Evolutionary conservation across 1,140 invertebrate species (phyloP).

Genomic region (Hycleus cichorii): DNA sequence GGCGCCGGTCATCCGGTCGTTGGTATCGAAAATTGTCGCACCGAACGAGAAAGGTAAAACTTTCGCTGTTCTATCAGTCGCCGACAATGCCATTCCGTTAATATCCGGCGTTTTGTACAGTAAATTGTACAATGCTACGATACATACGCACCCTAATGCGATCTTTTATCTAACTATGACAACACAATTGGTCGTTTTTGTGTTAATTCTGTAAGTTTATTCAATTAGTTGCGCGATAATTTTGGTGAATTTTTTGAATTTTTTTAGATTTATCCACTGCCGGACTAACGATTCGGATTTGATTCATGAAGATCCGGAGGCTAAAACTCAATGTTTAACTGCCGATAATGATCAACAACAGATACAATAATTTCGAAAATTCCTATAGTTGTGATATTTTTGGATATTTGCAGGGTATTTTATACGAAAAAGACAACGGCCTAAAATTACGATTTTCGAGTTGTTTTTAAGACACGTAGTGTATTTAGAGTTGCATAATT

Average conservation of each 20-base stretch:
- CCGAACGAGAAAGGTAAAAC: conserved; percentile 65
- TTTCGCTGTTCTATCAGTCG: conserved; percentile 64
- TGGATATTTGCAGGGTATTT: too few species aligned
- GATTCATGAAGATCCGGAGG: conserved; percentile 8
- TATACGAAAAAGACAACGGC: too few species aligned
- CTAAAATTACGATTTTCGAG: too few species aligned
- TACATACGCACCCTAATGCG: conserved; percentile 46
- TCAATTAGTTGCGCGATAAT: too few species aligned
- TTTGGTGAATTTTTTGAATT: too few species aligned
- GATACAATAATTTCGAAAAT: too few species aligned
- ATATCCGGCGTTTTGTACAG: conserved; percentile 61
- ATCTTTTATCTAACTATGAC: conserved; percentile 63
- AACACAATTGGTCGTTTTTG: conserved; percentile 57
- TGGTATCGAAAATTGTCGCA: conserved; percentile 64
- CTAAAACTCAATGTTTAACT: too few species aligned
- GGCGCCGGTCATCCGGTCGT: conserved; percentile 64
- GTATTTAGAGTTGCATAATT: too few species aligned
- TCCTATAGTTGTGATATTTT: too few species aligned
- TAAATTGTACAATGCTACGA: conserved; percentile 60
- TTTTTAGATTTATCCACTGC: conserved; percentile 26
- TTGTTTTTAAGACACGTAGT: too few species aligned
- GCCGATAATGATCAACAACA: too few species aligned
- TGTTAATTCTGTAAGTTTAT: conserved; percentile 47
- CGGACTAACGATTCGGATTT: conserved; percentile 20
- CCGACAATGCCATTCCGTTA: conserved; percentile 66